These are phyloP conservation scores for Orchesella cincta DNA, from an alignment of 1,140 invertebrate genomes.

Conservation along the genomic window DNA sequence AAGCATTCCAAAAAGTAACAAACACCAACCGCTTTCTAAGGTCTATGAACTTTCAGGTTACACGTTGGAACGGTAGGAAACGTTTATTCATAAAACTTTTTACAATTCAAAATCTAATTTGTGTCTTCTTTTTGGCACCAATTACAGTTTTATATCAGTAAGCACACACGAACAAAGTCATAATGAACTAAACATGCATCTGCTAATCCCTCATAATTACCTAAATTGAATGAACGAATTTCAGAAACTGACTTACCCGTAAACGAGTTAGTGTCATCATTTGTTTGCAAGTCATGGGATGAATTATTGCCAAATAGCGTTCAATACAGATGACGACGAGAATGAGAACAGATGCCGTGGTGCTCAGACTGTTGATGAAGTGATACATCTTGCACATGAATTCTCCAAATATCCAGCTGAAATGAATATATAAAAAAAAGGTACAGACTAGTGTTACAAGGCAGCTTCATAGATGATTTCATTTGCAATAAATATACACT, in stretches of 20 bases:
- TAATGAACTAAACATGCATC: no score
- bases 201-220: no score
- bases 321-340: conserved; percentile 79
- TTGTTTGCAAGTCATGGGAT: conserved; percentile 76
- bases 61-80: no score
- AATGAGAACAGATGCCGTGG: conserved; percentile 79
- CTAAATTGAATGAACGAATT: neutral
- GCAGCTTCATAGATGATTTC: neutral
- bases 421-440: conserved; percentile 52
- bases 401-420: conserved; percentile 75
- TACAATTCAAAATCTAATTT: neutral
- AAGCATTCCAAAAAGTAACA: no score
- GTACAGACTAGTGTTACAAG: no score
- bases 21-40: no score
- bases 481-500: neutral
- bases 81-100: no score
- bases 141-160: neutral
- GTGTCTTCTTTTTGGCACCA: neutral
- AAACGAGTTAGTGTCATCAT: conserved; percentile 70
- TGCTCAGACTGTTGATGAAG: conserved; percentile 76
- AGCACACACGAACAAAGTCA: no score
- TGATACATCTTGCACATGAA: conserved; percentile 82
- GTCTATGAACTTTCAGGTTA: no score
- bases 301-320: conserved; percentile 77
- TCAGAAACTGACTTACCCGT: conserved; percentile 57